Base-by-base conservation (phyloP, 2,113 vertebrate species). In the Chaenogobius annularis region DNA sequence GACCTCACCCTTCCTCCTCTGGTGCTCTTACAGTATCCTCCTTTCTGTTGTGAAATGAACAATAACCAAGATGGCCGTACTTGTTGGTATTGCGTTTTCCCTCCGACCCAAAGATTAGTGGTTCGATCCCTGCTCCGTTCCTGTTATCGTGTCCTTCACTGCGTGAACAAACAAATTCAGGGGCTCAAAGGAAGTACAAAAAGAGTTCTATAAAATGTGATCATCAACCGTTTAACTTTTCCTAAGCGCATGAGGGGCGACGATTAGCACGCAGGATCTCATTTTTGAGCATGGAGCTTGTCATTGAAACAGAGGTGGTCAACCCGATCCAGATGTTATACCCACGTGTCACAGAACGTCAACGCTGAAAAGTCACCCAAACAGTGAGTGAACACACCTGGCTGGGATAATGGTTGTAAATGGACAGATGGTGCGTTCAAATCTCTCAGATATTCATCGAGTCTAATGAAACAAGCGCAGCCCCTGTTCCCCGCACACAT, bases 401-500 rank as follows among this genome's bases (percentile, higher is more conserved):
- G 19, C 17, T 23, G 65, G 66, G 75, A 69, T 74, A 35, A 73
- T 50, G 69, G 78, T 11, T 1, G 31, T 37, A 17, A 14, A 61
- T 64, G 47, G 63, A 62, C 77, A 76, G 76, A 83, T 74, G 79
- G 76, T 58, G 70, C 68, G 70, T 72, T 59, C 40, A 67, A 62
- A 19, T 66, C 35, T 75, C 73, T 84, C 82, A 76, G 76, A 79
- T 74, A 85, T 82, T 80, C 70, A 76, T 64, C 20, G 46, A n/a
- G 64, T 70, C 66, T 81, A 83, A 86, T 87, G 78, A 83, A 89
- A 73, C 48, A 77, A 69, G 68, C 19, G 3, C 20, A 52, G 77
- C n/a, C 50, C 64, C 46, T 48, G 72, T 68, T 82, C 70, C 79
- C 79, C 56, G 52, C 59, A 70, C 83, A 70, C 31, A 65, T 83